These are phyloP conservation scores for Orchestia grillus DNA, from an alignment of 1,140 invertebrate genomes.

Conservation along the genomic window DNA sequence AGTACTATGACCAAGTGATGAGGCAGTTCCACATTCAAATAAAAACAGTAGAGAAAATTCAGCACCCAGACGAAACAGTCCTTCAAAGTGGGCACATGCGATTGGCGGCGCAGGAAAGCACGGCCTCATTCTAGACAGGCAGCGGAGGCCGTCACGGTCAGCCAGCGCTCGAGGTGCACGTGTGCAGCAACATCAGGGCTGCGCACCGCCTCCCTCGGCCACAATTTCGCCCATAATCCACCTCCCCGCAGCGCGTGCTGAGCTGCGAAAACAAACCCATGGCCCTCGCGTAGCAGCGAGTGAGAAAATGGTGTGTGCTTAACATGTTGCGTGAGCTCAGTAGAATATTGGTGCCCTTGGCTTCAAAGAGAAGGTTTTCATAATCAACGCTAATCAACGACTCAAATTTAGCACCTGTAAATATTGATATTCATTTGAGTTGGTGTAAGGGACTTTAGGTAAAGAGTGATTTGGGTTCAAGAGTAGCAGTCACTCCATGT, in stretches of 20 bases:
- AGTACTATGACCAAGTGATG: no score
- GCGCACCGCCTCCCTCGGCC: not conserved
- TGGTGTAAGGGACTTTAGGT: not conserved
- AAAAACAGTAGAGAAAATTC: no score
- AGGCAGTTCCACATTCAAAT: no score
- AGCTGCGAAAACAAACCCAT: not conserved
- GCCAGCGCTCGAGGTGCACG: not conserved
- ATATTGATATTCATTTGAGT: not conserved
- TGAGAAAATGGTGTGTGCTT: not conserved
- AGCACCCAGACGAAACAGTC: no score
- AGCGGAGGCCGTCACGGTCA: not conserved
- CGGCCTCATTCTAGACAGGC: not conserved
- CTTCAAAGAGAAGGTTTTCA: not conserved
- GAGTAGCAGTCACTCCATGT: not conserved
- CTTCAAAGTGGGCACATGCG: no score
- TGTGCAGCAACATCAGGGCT: not conserved
- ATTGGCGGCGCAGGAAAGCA: no score
- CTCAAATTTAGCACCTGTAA: not conserved
- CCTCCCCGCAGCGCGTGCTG: not conserved
- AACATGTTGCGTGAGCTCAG: not conserved
- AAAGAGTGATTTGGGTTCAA: not conserved
- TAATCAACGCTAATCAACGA: not conserved
- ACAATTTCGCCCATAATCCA: slow-evolving; percentile 8
- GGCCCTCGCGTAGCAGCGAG: not conserved
- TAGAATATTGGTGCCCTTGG: not conserved